Percentiles rank a stretch among this genome's conserved stretches.
phyloP scores from a whole-genome alignment of 2,888 invertebrate genomes.

The Apodemia hepburni region DNA sequence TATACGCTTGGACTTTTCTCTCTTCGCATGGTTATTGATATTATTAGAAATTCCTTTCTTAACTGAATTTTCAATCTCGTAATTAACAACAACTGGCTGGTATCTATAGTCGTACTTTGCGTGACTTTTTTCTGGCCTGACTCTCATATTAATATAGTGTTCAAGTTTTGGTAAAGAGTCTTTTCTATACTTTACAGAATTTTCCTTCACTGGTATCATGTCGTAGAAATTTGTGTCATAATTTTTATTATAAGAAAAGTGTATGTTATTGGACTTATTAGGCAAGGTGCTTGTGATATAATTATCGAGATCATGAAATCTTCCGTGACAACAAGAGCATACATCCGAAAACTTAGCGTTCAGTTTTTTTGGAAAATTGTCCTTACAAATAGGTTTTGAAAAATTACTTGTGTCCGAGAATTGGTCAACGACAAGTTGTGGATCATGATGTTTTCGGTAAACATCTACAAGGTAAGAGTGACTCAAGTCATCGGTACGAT shows the following conservation, averaged over 20 bases:
- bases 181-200: constrained; percentile 35
- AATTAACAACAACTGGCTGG: constrained; percentile 34
- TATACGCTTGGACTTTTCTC: neutral
- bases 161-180: constrained; percentile 35
- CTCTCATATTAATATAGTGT: constrained; percentile 33
- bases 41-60: constrained; percentile 24
- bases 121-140: constrained; percentile 41
- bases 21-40: constrained; percentile 17
- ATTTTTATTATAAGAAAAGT: constrained; percentile 36
- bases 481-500: constrained; percentile 19
- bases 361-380: constrained; percentile 26
- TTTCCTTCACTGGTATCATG: constrained; percentile 60
- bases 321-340: constrained; percentile 54
- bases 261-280: neutral
- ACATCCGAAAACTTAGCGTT: constrained; percentile 38
- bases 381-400: constrained; percentile 57
- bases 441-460: constrained; percentile 50
- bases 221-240: constrained; percentile 62
- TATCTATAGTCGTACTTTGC: constrained; percentile 31
- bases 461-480: constrained; percentile 42
- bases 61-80: constrained; percentile 29
- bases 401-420: constrained; percentile 47
- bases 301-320: constrained; percentile 52
- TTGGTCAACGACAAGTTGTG: constrained; percentile 38
- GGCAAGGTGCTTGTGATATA: constrained; percentile 27